These are phyloP conservation scores for Helicoverpa zea DNA, from an alignment of 1,140 invertebrate genomes.

Conservation along the genomic window DNA sequence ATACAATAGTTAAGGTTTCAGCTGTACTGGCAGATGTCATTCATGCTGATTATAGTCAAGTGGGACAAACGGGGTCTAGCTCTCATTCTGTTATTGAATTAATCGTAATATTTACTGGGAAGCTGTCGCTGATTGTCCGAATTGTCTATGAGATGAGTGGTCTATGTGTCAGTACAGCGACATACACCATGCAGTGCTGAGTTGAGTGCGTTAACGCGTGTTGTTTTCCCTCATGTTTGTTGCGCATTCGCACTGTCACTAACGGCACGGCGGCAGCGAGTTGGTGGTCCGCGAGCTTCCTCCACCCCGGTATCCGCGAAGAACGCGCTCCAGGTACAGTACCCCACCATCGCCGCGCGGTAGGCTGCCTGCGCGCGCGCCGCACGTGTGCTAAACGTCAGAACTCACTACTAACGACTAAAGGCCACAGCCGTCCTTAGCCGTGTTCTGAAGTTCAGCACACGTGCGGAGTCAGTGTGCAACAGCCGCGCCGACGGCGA, in stretches of 20 bases:
- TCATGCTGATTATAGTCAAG: slow-evolving; percentile 20
- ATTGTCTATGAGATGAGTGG: not conserved
- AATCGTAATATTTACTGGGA: not conserved
- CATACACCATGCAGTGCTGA: slow-evolving; percentile 51
- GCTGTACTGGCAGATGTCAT: slow-evolving; percentile 19
- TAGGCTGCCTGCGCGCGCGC: slow-evolving; percentile 57
- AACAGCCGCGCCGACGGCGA: slow-evolving; percentile 56
- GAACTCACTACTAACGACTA: slow-evolving; percentile 48
- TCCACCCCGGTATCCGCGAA: slow-evolving; percentile 86
- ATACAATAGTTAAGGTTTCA: not conserved
- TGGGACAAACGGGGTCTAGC: slow-evolving; percentile 4
- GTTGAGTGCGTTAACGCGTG: slow-evolving; percentile 81
- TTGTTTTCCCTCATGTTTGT: slow-evolving; percentile 82
- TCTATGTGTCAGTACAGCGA: slow-evolving; percentile 14
- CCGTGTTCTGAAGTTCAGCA: slow-evolving; percentile 70
- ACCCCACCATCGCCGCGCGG: slow-evolving; percentile 81
- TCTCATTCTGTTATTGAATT: not conserved
- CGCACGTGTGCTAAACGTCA: slow-evolving; percentile 66
- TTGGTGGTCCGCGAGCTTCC: slow-evolving; percentile 81
- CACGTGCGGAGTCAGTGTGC: slow-evolving; percentile 57
- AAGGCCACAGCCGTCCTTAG: slow-evolving; percentile 11
- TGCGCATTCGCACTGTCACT: slow-evolving; percentile 81
- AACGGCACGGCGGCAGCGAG: slow-evolving; percentile 81
- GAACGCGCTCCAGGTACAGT: slow-evolving; percentile 86
- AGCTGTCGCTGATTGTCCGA: not conserved